Conservation (phyloP, 2,888 invertebrate genomes). For the Hololepta plana region DNA sequence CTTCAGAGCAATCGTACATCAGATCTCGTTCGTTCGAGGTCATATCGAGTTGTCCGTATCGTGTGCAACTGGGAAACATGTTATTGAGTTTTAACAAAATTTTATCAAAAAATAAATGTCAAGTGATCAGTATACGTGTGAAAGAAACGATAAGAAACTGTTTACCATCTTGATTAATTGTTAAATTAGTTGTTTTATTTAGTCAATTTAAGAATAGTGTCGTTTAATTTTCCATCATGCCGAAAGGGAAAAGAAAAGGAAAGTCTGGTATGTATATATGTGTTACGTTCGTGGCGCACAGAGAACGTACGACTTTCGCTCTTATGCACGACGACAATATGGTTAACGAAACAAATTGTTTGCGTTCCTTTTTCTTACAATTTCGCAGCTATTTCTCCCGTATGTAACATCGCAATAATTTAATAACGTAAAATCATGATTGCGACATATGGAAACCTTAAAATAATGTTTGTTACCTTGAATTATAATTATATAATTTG, state of each 20-base stretch:
- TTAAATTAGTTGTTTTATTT: conserved; percentile 36
- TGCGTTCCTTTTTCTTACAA: no score
- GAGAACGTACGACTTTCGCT: no score
- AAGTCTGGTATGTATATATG: conserved; percentile 47
- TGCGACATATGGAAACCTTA: conserved; percentile 11
- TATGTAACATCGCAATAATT: no score
- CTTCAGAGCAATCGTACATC: conserved; percentile 7
- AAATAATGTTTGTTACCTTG: no score
- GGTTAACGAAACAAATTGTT: no score
- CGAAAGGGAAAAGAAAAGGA: conserved; percentile 60
- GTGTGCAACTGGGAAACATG: conserved; percentile 36
- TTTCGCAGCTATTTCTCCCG: no score
- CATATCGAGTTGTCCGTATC: conserved; percentile 18
- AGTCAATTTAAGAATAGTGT: conserved; percentile 30
- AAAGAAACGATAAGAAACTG: conserved; percentile 55
- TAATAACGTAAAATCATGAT: no score
- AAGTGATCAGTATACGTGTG: conserved; percentile 49
- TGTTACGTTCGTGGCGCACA: no score
- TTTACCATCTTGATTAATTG: conserved; percentile 65
- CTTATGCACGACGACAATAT: no score
- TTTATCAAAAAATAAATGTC: conserved; percentile 52
- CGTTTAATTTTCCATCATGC: conserved; percentile 35
- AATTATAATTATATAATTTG: no score
- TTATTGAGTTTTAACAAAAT: conserved; percentile 55
- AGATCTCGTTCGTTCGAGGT: conserved; percentile 11